A percentile compares a stretch with the other conserved stretches of the same genome.
phyloP scores from a whole-genome alignment of 2,888 invertebrate species.

The Dusona sp. region DNA sequence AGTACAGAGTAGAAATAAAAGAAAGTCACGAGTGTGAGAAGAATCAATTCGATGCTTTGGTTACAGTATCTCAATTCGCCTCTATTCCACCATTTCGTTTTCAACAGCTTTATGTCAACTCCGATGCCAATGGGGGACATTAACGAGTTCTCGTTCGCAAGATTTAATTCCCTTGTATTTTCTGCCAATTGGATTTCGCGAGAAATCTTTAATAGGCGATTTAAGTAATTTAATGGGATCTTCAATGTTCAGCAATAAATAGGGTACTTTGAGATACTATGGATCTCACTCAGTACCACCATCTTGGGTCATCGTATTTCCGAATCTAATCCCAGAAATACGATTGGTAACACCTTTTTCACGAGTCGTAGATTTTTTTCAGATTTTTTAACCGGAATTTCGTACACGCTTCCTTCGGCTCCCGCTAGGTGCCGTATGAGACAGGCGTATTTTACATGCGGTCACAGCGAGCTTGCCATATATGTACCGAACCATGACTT shows the following conservation, averaged over 20 bases:
- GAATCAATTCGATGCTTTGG: slow-evolving; percentile 21
- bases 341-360: neutral
- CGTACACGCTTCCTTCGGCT: neutral
- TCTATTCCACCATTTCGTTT: slow-evolving; percentile 6
- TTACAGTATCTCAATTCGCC: neutral
- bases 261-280: neutral
- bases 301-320: neutral
- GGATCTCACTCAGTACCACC: neutral
- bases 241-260: neutral
- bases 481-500: neutral
- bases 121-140: neutral
- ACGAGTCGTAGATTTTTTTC: neutral
- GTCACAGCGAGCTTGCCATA: neutral
- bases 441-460: neutral
- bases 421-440: neutral
- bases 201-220: slow-evolving; percentile 2
- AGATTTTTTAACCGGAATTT: neutral
- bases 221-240: slow-evolving; percentile 2
- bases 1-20: neutral
- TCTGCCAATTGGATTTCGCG: neutral
- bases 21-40: neutral
- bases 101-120: neutral
- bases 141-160: slow-evolving; percentile 24
- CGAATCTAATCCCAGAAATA: neutral
- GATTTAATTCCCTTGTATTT: slow-evolving; percentile 27